Percentiles rank a stretch among this genome's conserved stretches.
These are phyloP conservation scores for Bombylius discolor DNA, from an alignment of 2,888 invertebrate genomes.

Conservation along the genomic window DNA sequence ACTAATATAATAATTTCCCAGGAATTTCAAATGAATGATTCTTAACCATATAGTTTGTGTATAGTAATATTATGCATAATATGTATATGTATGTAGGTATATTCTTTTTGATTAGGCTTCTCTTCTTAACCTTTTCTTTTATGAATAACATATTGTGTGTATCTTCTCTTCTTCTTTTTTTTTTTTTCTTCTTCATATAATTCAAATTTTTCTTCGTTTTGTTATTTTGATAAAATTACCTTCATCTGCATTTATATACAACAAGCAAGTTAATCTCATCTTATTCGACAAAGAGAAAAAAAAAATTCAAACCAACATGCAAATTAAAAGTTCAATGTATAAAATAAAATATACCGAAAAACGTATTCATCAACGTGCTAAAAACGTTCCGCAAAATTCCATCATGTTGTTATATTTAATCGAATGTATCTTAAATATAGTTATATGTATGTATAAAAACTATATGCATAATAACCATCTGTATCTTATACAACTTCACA, in stretches of 20 bases:
- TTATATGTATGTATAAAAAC: background rate
- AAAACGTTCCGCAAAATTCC: background rate
- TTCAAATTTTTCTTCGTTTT: background rate
- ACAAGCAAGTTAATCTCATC: background rate
- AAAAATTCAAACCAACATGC: background rate
- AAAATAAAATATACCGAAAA: background rate
- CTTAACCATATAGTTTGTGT: background rate
- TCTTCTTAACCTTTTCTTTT: background rate
- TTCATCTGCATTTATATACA: background rate
- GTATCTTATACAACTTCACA: background rate
- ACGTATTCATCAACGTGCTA: background rate
- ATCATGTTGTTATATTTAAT: no score
- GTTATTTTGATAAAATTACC: background rate
- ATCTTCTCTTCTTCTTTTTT: background rate
- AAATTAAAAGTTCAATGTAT: slow-evolving; percentile 5
- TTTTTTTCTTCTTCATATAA: background rate
- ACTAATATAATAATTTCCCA: background rate
- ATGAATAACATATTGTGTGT: background rate
- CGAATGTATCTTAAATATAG: background rate
- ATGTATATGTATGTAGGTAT: background rate
- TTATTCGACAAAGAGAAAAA: background rate
- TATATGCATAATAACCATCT: background rate
- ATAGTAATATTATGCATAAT: background rate
- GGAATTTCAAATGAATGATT: background rate
- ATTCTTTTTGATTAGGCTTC: background rate